Percentiles rank a stretch among this genome's conserved stretches.
phyloP scores from a whole-genome alignment of 2,113 vertebrate species.

The Malurus alboscapulatus region DNA sequence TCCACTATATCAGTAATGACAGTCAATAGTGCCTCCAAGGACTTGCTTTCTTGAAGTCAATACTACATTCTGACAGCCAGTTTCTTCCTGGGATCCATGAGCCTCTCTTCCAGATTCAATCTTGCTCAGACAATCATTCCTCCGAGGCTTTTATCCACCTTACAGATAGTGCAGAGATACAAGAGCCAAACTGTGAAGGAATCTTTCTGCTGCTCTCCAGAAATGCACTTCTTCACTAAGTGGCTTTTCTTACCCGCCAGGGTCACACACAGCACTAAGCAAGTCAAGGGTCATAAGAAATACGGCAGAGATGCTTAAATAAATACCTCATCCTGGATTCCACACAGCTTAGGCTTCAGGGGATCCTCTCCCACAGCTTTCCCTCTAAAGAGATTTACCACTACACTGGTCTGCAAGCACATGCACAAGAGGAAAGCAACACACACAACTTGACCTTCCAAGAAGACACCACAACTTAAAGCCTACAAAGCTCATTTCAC shows the following conservation, averaged over 20 bases:
- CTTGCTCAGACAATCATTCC: slow-evolving; percentile 52
- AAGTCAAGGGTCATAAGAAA: background rate
- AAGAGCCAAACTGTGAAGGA: background rate
- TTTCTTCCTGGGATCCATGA: slow-evolving; percentile 59
- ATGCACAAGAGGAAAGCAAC: background rate
- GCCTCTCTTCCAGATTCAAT: slow-evolving; percentile 54
- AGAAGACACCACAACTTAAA: background rate
- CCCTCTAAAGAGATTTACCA: background rate
- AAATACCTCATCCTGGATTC: slow-evolving; percentile 7
- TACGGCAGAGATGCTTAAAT: slow-evolving; percentile 19
- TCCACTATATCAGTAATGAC: slow-evolving; percentile 60
- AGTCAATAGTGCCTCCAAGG: slow-evolving; percentile 60
- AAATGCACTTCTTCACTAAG: background rate
- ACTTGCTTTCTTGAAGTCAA: slow-evolving; percentile 47
- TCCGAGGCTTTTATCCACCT: slow-evolving; percentile 41
- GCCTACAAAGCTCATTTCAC: background rate
- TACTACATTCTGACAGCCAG: slow-evolving; percentile 58
- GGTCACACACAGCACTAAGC: background rate
- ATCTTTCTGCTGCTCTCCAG: background rate
- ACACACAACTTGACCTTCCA: background rate
- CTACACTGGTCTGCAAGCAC: background rate
- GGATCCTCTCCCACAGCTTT: background rate
- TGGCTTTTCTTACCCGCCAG: background rate
- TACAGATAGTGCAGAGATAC: background rate
- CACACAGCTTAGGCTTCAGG: background rate